These are phyloP conservation scores for Columba guinea DNA, from an alignment of 2,797 vertebrate genomes.

Conservation along the genomic window DNA sequence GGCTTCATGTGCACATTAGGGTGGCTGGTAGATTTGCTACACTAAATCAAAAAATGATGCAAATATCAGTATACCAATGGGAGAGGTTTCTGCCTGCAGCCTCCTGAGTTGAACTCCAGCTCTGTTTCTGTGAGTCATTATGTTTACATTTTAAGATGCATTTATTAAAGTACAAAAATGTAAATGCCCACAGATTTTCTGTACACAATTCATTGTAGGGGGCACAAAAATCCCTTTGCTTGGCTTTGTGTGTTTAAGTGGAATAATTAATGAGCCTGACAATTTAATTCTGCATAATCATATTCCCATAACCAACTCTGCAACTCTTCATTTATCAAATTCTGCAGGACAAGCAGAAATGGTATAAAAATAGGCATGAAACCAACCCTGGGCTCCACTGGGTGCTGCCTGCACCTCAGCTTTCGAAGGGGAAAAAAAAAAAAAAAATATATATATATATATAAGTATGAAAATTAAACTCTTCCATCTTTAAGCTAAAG, in stretches of 20 bases:
- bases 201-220: not conserved
- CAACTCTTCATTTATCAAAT: slow-evolving; percentile 23
- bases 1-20: not conserved
- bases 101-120: not conserved
- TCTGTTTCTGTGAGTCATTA: not conserved
- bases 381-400: not conserved
- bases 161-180: not conserved
- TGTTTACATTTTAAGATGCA: not conserved
- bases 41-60: not conserved
- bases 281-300: slow-evolving; percentile 39
- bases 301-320: not conserved
- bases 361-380: slow-evolving; percentile 2
- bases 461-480: not conserved
- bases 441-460: not conserved
- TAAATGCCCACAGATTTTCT: not conserved
- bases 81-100: not conserved
- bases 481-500: not conserved
- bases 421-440: not conserved
- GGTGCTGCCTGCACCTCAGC: not conserved
- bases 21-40: not conserved
- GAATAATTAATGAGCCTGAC: slow-evolving; percentile 53
- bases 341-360: slow-evolving; percentile 2
- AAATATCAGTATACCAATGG: not conserved
- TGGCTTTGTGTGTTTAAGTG: not conserved
- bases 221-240: not conserved